Percentiles rank a stretch among this genome's conserved stretches.
These are phyloP conservation scores for Mormyrops boulengeri DNA, from an alignment of 2,797 vertebrate species.

Conservation along the genomic window DNA sequence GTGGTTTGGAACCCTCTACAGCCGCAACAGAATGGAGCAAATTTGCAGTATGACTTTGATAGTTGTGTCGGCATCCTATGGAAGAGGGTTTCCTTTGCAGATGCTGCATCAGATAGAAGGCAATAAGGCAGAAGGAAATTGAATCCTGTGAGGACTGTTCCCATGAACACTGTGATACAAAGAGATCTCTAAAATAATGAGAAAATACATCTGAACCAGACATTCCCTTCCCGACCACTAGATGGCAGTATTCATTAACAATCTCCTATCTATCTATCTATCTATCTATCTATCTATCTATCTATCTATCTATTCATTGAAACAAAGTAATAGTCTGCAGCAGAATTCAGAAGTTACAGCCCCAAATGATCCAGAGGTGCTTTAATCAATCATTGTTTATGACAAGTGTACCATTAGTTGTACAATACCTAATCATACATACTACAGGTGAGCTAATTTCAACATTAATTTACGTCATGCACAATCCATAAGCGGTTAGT, in stretches of 20 bases:
- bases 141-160: slow-evolving; percentile 3
- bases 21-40: not conserved
- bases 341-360: slow-evolving; percentile 63
- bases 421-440: not conserved
- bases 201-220: not conserved
- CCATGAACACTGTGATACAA: not conserved
- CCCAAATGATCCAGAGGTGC: slow-evolving; percentile 74
- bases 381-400: slow-evolving; percentile 72
- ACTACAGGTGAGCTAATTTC: slow-evolving; percentile 3
- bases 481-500: not conserved
- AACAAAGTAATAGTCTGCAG: slow-evolving; percentile 72
- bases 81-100: slow-evolving; percentile 16
- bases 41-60: not conserved
- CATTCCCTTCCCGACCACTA: slow-evolving; percentile 41
- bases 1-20: not conserved
- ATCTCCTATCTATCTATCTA: slow-evolving; percentile 20
- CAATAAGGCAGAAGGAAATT: slow-evolving; percentile 14
- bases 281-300: slow-evolving; percentile 19
- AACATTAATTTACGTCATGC: not conserved
- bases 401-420: slow-evolving; percentile 54
- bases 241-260: slow-evolving; percentile 59
- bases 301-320: slow-evolving; percentile 40
- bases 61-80: not conserved
- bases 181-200: slow-evolving; percentile 1
- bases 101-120: slow-evolving; percentile 13